Evolutionary conservation across 2,888 invertebrate genomes (phyloP), one percentile per base, ranked within the genome.

Genomic region (Noctua fimbriata): DNA sequence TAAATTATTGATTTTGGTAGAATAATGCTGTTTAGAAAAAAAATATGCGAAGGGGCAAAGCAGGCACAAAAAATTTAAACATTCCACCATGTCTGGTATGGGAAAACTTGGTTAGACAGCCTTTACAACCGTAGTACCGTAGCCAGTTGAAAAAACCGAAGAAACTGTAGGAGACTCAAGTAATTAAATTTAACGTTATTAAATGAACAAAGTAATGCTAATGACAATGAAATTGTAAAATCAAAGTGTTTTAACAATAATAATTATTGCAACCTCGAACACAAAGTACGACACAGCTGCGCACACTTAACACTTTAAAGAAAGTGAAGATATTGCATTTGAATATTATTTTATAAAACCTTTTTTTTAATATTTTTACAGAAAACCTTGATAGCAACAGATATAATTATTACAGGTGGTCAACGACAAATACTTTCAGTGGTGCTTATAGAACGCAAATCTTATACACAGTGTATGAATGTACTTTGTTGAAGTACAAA

Each of bases 191-290:
- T 6, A 24, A 55, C 55, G 10, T 55, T 71, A 24, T 67, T 44
- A 10, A 44, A 10, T 44, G 44, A 47, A 67, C 28, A 44, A 69
- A 32, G 12, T n/a, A n/a, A 58, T n/a, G 2, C 28, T 44, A 21
- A 24, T 44, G 28, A 24, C 41, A 73, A 47, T 76, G n/a, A 77
- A 76, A 60, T 44, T 36, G n/a, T 76, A 76, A 76, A 76, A 76
- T 58, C 76, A 58, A 76, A 32, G 58, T n/a, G 5, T 76, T 76
- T 60, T 44, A 75, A 24, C 18, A 55, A 52, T n/a, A n/a, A n/a
- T n/a, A n/a, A n/a, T n/a, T n/a, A n/a, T 21, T 36, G 28, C 16
- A 36, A 5, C 47, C 36, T 32, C n/a, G 36, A 73, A 49, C 32
- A 41, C 1, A 49, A 21, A 32, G 10, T 24, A n/a, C 18, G 24